These are phyloP conservation scores for Petrocephalus zakoni DNA, from an alignment of 2,113 vertebrate genomes.

Conservation along the genomic window DNA sequence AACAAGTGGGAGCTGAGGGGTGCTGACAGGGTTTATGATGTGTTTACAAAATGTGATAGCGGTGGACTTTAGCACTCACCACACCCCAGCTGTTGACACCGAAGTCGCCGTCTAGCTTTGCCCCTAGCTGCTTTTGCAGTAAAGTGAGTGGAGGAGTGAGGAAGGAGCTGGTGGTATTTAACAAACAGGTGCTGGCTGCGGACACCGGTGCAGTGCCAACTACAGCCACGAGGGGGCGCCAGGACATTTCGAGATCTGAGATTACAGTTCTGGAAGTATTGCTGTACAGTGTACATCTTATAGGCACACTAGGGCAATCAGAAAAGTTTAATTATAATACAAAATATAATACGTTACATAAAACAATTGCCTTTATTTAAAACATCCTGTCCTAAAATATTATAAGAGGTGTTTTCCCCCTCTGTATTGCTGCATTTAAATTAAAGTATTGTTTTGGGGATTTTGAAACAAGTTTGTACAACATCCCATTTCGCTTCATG, in stretches of 20 bases:
- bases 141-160: constrained; percentile 11
- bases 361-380: background rate
- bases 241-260: background rate
- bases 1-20: constrained; percentile 17
- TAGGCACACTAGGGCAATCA: background rate
- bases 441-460: background rate
- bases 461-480: background rate
- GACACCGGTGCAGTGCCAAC: background rate
- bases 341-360: background rate
- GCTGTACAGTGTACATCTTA: background rate
- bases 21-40: constrained; percentile 50
- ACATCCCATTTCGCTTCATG: background rate
- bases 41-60: constrained; percentile 50
- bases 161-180: constrained; percentile 16
- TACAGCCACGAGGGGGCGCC: constrained; percentile 29
- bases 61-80: constrained; percentile 27
- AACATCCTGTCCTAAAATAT: background rate
- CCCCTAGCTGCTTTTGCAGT: constrained; percentile 12
- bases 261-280: background rate
- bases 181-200: constrained; percentile 2
- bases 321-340: background rate
- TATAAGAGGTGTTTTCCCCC: background rate
- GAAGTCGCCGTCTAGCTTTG: constrained; percentile 9
- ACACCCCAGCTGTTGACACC: constrained; percentile 38
- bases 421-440: background rate